These are phyloP conservation scores for Sycophaga agraensis DNA, from an alignment of 1,140 invertebrate species.

Conservation along the genomic window DNA sequence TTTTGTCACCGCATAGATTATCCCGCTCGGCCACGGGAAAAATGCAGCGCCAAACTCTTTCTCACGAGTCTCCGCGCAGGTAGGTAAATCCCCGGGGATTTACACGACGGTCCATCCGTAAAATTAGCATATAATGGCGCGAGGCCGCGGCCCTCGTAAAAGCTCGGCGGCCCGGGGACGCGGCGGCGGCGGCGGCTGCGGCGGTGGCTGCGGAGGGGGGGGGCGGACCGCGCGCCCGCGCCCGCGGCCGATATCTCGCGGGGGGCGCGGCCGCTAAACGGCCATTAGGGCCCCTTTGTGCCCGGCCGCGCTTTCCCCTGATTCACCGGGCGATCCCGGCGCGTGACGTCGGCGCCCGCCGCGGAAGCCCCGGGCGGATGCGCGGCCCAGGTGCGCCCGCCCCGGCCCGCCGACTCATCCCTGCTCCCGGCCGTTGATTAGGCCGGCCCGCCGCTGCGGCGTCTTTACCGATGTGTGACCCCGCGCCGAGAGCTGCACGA, in stretches of 20 bases:
- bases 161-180: neutral
- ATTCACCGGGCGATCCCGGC: neutral
- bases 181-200: neutral
- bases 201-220: too few species aligned
- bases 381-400: too few species aligned
- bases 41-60: conserved; percentile 34
- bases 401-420: too few species aligned
- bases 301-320: too few species aligned
- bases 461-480: too few species aligned
- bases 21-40: neutral
- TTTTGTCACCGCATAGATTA: conserved; percentile 30
- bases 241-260: neutral
- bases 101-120: conserved; percentile 41
- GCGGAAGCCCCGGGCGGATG: too few species aligned
- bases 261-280: neutral
- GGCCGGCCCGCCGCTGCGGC: too few species aligned
- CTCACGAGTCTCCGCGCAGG: conserved; percentile 41
- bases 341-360: too few species aligned
- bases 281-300: neutral
- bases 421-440: too few species aligned
- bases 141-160: conserved; percentile 26
- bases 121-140: conserved; percentile 48
- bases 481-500: too few species aligned
- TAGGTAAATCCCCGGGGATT: conserved; percentile 38
- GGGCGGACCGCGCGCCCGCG: too few species aligned